Base-by-base conservation (phyloP, 2,888 invertebrate species). In the Lithophane ornitopus region DNA sequence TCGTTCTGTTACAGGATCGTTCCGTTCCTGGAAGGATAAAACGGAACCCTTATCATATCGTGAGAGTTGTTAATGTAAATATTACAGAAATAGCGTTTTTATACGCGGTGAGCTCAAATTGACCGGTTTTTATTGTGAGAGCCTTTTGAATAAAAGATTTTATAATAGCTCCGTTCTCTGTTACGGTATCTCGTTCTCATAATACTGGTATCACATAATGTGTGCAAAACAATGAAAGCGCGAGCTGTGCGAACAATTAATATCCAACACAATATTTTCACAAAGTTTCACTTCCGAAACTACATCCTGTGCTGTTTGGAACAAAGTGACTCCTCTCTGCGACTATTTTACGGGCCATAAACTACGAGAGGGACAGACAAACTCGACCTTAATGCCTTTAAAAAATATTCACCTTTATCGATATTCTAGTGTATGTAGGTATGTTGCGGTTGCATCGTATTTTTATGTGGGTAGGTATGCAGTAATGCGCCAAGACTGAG, bases 231-330 rank as follows among this genome's bases (percentile, higher is more conserved):
- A 89, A 89, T 90, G 88, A 87, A 91, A 89, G 87, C 89, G 87
- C 88, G 86, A 90, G 90, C 90, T 89, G 89, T 88, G 89, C 87
- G 89, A 91, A 90, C 93, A 93, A 93, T 95, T 94, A 94, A 94
- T 94, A 92, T 89, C 91, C 91, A 90, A 91, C 91, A 94, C 92
- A 94, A 94, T 93, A 95, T 95, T 94, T 94, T 94, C 93, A 90
- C 92, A 92, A 94, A 94, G 92, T 94, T 94, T 91, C 89, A 88
- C 91, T 90, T 91, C 91, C 90, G 90, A 89, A 92, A 93, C 94
- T 93, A 91, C 92, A 89, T 92, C 90, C 91, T 88, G 89, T 90
- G 90, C 90, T 87, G 91, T 92, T 91, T 88, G 90, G 91, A 93
- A 94, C 92, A 94, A 94, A 94, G 92, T 92, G 92, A 91, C 91